Base-by-base conservation (phyloP, 2,113 vertebrate genomes). In the Struthidea cinerea region DNA sequence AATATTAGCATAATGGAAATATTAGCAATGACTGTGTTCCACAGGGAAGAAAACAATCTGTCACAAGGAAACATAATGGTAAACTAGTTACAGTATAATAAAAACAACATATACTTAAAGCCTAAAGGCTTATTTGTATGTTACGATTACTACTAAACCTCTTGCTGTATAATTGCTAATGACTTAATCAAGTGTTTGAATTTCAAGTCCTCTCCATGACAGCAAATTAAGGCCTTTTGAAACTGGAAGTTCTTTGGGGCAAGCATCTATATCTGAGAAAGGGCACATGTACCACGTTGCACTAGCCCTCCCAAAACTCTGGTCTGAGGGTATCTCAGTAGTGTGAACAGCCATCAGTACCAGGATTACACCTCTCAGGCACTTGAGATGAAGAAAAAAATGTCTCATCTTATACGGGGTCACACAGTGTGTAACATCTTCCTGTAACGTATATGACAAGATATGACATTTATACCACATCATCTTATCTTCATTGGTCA, bases 101-200 rank as follows among this genome's bases (percentile, higher is more conserved):
- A 90, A 96, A 91, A 4, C 79, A 96, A 86, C 71, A 67, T 84
- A 90, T 59, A 69, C 68, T 69, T 76, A 85, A 76, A 85, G 53
- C 46, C 55, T 77, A 69, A 93, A 94, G 28, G 53, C 39, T 93
- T 96, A 87, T 93, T 83, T 85, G 50, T 88, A 47, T 83, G 57
- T 90, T 92, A 79, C 28, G 1, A 84, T 95, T 89, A 60, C 80
- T 81, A 76, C 65, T 75, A 91, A 87, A 87, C 52, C 55, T 96
- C 94, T 90, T 84, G 55, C 33, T 59, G 59, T 79, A 55, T 84
- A 93, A 93, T 77, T 95, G 86, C 88, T 86, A 93, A 95, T 80
- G 75, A 93, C 68, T 94, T 95, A 90, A 96, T 97, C 63, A 95
- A 93, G 50, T 77, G 59, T 91, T 93, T 93, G 75, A 90, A 91